A percentile compares a stretch with the other conserved stretches of the same genome.
Conservation (phyloP, 1,140 invertebrate species). For the Aphelenchoides avenae region DNA sequence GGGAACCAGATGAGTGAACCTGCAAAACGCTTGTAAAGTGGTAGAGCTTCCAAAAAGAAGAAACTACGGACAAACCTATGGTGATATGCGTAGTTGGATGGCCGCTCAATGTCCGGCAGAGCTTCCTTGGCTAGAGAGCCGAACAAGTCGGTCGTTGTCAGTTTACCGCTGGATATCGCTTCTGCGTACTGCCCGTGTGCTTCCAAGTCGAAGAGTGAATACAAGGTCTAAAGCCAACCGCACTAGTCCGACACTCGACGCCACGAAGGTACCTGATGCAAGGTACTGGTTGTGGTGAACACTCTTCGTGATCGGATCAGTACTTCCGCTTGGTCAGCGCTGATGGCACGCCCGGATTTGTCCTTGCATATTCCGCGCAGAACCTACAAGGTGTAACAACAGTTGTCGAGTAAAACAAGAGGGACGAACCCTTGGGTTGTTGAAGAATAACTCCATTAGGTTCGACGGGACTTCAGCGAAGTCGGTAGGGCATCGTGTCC, state of each 20-base stretch:
- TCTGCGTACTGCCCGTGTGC: conserved; percentile 47
- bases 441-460: conserved; percentile 95
- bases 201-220: conserved; percentile 53
- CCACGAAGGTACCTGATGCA: conserved; percentile 51
- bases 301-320: conserved; percentile 36
- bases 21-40: conserved; percentile 11
- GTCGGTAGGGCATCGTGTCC: conserved; percentile 88
- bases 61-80: conserved; percentile 66
- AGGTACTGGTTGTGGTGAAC: conserved; percentile 39
- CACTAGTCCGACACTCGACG: too few species aligned
- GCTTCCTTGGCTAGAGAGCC: conserved; percentile 71
- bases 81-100: conserved; percentile 74
- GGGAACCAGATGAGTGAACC: conserved; percentile 83
- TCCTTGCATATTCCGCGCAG: conserved; percentile 69
- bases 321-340: conserved; percentile 35
- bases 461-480: conserved; percentile 97
- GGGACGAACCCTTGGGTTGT: conserved; percentile 72
- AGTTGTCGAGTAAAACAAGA: conserved; percentile 7
- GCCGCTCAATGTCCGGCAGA: conserved; percentile 36
- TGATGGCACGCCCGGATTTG: conserved; percentile 14
- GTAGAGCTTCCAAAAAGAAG: conserved; percentile 2
- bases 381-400: conserved; percentile 65
- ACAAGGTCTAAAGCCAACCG: conserved; percentile 31
- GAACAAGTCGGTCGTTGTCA: conserved; percentile 71
- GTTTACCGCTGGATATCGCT: conserved; percentile 27